Conservation (phyloP, 2,888 invertebrate genomes). For the Gymnoscelis rufifasciata region DNA sequence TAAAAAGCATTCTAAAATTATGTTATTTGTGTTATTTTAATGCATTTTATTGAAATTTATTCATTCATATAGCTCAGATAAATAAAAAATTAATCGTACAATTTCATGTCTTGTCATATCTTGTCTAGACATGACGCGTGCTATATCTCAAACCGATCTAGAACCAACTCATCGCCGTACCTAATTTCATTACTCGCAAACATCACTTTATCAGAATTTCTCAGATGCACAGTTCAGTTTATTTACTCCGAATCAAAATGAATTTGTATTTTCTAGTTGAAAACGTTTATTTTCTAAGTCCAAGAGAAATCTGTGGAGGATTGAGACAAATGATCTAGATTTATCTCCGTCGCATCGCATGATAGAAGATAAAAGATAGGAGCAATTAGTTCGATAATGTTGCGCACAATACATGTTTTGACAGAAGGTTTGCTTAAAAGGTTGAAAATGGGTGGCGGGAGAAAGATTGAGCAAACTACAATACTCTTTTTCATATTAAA, state of each 20-base stretch:
- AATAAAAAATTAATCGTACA: too few species aligned
- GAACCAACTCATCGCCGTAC: background rate
- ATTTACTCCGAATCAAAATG: conserved; percentile 1
- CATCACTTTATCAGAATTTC: background rate
- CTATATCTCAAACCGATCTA: too few species aligned
- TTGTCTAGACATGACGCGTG: too few species aligned
- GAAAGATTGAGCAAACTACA: too few species aligned
- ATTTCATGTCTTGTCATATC: too few species aligned
- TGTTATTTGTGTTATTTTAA: too few species aligned
- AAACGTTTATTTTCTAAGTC: conserved; percentile 9
- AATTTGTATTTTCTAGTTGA: conserved; percentile 8
- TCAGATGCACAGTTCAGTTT: conserved; percentile 4
- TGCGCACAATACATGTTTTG: background rate
- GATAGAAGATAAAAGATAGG: conserved; percentile 20
- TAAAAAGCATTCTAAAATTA: too few species aligned
- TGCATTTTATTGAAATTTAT: too few species aligned
- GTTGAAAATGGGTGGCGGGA: too few species aligned
- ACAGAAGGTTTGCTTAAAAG: too few species aligned
- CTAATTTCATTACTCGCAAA: background rate
- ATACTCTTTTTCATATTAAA: too few species aligned
- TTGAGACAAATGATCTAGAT: conserved; percentile 24
- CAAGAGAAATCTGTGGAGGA: conserved; percentile 18
- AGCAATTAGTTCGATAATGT: conserved; percentile 18
- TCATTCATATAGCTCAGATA: too few species aligned
- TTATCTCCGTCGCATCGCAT: conserved; percentile 24